Conservation (phyloP, 2,797 vertebrate species). For the Premnoplex brunnescens region DNA sequence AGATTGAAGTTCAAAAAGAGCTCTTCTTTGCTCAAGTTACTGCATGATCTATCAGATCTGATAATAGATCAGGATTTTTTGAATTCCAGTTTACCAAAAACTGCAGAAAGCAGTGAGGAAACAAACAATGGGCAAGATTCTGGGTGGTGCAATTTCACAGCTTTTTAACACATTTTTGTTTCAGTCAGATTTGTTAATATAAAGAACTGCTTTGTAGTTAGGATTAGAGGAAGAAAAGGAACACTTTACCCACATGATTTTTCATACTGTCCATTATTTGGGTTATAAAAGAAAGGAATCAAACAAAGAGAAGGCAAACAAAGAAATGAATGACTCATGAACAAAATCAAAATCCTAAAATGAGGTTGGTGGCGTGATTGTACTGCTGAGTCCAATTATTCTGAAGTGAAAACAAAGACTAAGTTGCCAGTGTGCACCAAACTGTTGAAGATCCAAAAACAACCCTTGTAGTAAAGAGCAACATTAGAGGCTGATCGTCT, state of each 20-base stretch:
- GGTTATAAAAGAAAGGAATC: neutral
- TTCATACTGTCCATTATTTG: neutral
- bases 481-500: neutral
- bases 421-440: neutral
- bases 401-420: neutral
- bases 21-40: conserved; percentile 4
- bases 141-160: neutral
- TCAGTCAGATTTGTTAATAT: neutral
- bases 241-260: neutral
- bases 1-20: neutral
- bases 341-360: neutral
- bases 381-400: neutral
- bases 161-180: neutral
- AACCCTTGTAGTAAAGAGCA: neutral
- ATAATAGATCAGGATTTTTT: neutral
- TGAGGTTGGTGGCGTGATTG: neutral
- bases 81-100: neutral
- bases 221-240: neutral
- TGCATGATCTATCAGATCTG: neutral
- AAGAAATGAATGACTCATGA: neutral
- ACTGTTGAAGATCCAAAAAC: neutral
- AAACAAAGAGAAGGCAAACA: neutral
- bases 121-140: neutral
- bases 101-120: neutral
- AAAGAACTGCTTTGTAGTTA: neutral